phyloP scores from a whole-genome alignment of 2,888 invertebrate species.

The Escarpia spicata region DNA sequence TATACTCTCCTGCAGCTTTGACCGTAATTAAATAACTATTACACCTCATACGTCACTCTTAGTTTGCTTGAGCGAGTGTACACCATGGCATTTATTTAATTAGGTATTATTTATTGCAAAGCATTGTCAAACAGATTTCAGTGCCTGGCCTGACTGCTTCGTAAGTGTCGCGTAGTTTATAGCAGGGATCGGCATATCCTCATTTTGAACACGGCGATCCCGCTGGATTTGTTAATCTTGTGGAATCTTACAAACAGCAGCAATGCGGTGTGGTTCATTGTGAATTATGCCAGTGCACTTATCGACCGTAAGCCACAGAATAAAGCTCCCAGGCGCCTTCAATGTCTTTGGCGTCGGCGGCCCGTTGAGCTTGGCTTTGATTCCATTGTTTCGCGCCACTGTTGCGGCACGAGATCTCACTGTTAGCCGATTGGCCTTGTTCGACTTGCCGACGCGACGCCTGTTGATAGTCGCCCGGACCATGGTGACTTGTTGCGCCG shows the following conservation, averaged over 20 bases:
- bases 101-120: neutral
- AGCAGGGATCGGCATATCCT: neutral
- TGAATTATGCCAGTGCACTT: neutral
- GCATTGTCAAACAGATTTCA: neutral
- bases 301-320: neutral
- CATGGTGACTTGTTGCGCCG: neutral
- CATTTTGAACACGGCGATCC: neutral
- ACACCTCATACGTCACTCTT: neutral
- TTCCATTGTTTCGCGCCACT: constrained; percentile 1
- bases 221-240: neutral
- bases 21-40: neutral
- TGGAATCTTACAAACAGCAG: neutral
- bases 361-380: neutral
- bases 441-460: neutral
- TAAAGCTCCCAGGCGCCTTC: neutral
- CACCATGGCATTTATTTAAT: neutral
- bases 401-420: neutral
- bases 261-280: neutral
- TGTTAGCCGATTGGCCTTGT: neutral
- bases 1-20: neutral
- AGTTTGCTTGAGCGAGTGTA: neutral
- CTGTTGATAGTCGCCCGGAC: neutral
- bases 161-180: neutral
- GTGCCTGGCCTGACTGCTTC: neutral
- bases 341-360: neutral